A percentile compares a stretch with the other conserved stretches of the same genome.
Conservation (phyloP, 2,797 vertebrate species). For the Glyptemys insculpta region DNA sequence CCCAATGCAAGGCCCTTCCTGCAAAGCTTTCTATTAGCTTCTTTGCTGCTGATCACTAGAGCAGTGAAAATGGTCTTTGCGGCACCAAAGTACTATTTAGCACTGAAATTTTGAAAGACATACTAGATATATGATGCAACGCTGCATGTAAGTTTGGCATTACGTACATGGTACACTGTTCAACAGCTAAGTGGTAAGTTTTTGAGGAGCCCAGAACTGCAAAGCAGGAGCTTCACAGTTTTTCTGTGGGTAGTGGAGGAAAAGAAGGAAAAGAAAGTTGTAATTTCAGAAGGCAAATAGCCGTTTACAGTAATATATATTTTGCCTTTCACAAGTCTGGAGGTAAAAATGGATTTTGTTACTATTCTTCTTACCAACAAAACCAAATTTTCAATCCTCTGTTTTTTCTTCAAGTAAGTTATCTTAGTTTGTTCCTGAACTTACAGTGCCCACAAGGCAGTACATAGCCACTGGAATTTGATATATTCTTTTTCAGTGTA, state of each 20-base stretch:
- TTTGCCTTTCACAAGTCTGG: background rate
- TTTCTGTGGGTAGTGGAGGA: background rate
- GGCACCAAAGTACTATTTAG: background rate
- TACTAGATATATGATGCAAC: background rate
- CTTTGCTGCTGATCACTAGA: background rate
- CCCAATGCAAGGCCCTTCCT: background rate
- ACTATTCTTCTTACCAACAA: accelerated
- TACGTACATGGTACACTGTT: background rate
- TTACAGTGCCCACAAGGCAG: accelerated
- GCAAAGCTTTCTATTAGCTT: background rate
- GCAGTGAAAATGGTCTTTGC: background rate
- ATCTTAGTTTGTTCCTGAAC: background rate
- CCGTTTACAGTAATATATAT: accelerated
- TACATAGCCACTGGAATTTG: accelerated
- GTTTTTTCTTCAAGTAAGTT: background rate
- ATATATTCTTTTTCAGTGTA: accelerated
- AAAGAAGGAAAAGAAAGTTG: background rate
- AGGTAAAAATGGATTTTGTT: accelerated
- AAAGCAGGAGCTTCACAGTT: background rate
- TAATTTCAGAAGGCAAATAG: background rate
- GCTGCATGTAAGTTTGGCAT: too few species aligned
- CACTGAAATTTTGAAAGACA: background rate
- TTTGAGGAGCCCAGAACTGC: background rate
- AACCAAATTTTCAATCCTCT: accelerated
- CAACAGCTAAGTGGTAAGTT: background rate